phyloP scores from a whole-genome alignment of 2,888 invertebrate species.

The Leucophora obtusa region DNA sequence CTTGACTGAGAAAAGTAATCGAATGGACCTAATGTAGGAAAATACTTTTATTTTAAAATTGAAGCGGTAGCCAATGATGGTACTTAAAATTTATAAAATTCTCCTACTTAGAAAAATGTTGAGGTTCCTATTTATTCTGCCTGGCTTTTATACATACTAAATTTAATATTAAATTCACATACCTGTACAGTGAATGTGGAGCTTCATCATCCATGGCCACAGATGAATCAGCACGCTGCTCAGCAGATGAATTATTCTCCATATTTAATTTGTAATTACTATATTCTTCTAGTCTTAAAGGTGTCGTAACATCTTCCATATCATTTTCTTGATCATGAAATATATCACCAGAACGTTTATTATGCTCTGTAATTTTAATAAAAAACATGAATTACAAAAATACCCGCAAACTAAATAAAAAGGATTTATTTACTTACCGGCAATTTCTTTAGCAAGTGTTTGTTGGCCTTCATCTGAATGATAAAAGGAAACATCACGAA shows the following conservation, averaged over 20 bases:
- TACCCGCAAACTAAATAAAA: background rate
- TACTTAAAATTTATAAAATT: too few species aligned
- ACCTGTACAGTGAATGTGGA: constrained; percentile 77
- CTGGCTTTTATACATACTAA: too few species aligned
- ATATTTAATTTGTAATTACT: constrained; percentile 75
- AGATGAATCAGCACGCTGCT: constrained; percentile 74
- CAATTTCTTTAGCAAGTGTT: constrained; percentile 69
- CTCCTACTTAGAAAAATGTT: too few species aligned
- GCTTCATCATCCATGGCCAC: constrained; percentile 74
- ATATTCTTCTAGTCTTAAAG: constrained; percentile 76
- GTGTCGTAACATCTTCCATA: constrained; percentile 77
- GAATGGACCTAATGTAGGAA: too few species aligned
- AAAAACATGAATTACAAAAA: background rate
- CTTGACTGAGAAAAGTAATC: too few species aligned
- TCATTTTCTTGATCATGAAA: constrained; percentile 71
- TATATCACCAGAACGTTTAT: constrained; percentile 66
- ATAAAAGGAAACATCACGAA: constrained; percentile 83
- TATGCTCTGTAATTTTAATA: constrained; percentile 46
- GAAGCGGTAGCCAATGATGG: too few species aligned
- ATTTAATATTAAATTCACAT: constrained; percentile 56
- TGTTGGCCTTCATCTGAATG: constrained; percentile 80
- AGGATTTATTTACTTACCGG: constrained; percentile 59
- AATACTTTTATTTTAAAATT: too few species aligned
- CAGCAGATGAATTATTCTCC: constrained; percentile 74
- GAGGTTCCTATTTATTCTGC: too few species aligned